phyloP scores from a whole-genome alignment of 2,797 vertebrate genomes.

The Pterois miles region DNA sequence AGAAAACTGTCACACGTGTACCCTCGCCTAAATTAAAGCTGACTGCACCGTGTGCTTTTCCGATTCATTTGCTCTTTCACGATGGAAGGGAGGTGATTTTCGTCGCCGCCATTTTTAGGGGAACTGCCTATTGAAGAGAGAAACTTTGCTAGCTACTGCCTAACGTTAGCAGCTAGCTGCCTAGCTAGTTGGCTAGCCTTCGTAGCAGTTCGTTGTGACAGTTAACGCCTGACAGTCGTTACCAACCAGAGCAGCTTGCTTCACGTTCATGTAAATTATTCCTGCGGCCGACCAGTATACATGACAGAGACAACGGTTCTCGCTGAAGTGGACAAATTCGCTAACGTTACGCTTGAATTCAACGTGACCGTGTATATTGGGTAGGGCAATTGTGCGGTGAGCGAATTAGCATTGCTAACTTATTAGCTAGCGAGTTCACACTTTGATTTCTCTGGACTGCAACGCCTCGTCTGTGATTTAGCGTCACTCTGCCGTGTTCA shows the following conservation, averaged over 20 bases:
- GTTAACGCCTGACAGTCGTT: slow-evolving; percentile 44
- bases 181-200: too few relatives aligned
- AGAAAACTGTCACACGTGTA: slow-evolving; percentile 34
- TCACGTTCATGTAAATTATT: background rate
- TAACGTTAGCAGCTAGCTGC: slow-evolving; percentile 65
- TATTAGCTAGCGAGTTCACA: slow-evolving; percentile 59
- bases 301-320: slow-evolving; percentile 29
- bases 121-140: slow-evolving; percentile 75
- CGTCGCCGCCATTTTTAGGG: slow-evolving; percentile 85
- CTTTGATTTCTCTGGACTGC: slow-evolving; percentile 63
- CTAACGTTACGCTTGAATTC: background rate
- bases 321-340: slow-evolving; percentile 1
- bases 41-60: background rate
- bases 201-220: slow-evolving; percentile 59
- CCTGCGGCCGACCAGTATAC: background rate
- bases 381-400: slow-evolving; percentile 41
- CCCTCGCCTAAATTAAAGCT: background rate
- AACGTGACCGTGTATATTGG: background rate
- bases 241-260: background rate
- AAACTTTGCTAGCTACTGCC: slow-evolving; percentile 72
- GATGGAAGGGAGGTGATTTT: slow-evolving; percentile 75
- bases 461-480: slow-evolving; percentile 65
- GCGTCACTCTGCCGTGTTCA: slow-evolving; percentile 38
- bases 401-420: slow-evolving; percentile 70
- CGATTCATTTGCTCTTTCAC: slow-evolving; percentile 48